These are phyloP conservation scores for Henricia sp. DNA, from an alignment of 53 echinoderm and acorn worm genomes.

Conservation along the genomic window DNA sequence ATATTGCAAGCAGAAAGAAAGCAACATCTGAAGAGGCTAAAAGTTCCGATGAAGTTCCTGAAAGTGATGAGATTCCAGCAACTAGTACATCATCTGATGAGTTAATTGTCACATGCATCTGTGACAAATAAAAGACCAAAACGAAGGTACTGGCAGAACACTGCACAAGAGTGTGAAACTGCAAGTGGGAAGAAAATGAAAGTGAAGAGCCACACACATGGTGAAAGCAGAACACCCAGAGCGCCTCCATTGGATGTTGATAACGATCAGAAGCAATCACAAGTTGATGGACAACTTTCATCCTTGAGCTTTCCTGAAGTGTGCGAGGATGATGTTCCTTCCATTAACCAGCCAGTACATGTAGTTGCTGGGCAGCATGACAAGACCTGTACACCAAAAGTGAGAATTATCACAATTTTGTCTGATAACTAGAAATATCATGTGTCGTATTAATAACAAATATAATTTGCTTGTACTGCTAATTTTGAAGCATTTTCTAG, in stretches of 20 bases:
- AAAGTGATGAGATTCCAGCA: too few species aligned
- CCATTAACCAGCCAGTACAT: background rate
- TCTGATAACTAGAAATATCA: too few species aligned
- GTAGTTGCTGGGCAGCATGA: background rate
- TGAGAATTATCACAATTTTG: too few species aligned
- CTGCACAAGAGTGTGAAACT: constrained; percentile 7
- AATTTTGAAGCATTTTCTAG: too few species aligned
- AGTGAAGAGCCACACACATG: constrained; percentile 1
- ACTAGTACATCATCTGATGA: constrained; percentile 10
- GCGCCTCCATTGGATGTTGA: background rate
- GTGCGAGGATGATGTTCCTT: background rate
- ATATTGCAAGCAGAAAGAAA: constrained; percentile 11
- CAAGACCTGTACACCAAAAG: background rate
- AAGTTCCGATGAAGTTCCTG: constrained; percentile 4
- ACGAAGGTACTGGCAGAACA: background rate
- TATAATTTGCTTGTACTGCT: too few species aligned
- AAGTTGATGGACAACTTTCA: constrained; percentile 1
- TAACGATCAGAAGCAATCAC: constrained; percentile 9
- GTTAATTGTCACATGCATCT: background rate
- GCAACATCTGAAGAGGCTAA: constrained; percentile 6
- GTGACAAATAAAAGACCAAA: background rate
- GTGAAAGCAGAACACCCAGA: too few species aligned
- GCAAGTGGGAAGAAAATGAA: background rate
- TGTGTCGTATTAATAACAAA: too few species aligned
- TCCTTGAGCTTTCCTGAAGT: background rate